Conservation (phyloP, 2,797 vertebrate species). For the Salarias fasciatus region DNA sequence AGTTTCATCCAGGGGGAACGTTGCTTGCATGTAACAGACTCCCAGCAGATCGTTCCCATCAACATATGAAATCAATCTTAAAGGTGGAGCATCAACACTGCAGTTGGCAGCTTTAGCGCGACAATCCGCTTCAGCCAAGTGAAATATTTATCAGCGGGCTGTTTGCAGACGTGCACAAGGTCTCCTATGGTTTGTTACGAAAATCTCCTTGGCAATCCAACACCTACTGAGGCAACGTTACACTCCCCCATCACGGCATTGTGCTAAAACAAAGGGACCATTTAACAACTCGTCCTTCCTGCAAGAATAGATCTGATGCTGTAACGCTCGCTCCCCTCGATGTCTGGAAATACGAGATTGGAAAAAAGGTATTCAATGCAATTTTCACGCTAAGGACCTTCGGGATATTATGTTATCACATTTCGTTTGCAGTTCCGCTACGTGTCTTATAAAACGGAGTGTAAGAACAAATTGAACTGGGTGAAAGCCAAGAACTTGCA, state of each 20-base stretch:
- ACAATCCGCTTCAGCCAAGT: slow-evolving; percentile 19
- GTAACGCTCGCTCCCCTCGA: not conserved
- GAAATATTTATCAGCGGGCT: slow-evolving; percentile 65
- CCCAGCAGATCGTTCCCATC: no score
- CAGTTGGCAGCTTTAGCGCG: not conserved
- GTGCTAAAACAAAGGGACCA: not conserved
- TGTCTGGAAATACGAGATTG: slow-evolving; percentile 5
- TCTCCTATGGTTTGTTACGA: slow-evolving; percentile 26
- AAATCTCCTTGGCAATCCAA: slow-evolving; percentile 42
- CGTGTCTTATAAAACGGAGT: no score
- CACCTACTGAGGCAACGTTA: slow-evolving; percentile 44
- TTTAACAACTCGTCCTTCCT: slow-evolving; percentile 3
- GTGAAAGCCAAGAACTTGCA: no score
- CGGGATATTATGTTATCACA: no score
- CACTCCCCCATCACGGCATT: slow-evolving; percentile 18
- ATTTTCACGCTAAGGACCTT: no score
- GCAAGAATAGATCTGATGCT: not conserved
- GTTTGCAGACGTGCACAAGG: slow-evolving; percentile 15
- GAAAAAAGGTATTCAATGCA: no score
- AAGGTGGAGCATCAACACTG: no score
- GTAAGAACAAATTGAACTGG: no score
- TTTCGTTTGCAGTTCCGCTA: no score
- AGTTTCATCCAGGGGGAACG: no score
- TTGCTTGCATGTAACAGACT: no score
- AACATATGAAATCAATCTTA: no score